Base-by-base conservation (phyloP, 1,140 invertebrate genomes). In the Halesus radiatus region DNA sequence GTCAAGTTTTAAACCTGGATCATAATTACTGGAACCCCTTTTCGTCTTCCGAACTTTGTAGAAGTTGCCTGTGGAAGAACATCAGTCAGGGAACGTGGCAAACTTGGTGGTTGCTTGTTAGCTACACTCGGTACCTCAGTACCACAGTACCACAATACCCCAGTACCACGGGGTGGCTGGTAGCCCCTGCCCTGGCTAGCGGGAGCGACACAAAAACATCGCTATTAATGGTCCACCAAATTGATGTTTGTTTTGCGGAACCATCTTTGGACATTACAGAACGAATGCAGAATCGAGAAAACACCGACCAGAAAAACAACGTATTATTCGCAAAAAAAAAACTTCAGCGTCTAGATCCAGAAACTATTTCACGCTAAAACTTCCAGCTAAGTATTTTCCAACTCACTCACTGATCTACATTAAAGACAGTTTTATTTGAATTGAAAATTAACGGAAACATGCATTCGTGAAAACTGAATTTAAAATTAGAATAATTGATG, bases 1-100 rank as follows among this genome's bases (percentile, higher is more conserved):
- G 81, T 83, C 81, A 83, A 80, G 81, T 76, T 83, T 83, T 83
- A 83, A 83, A 83, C 81, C 81, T 80, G 81, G 81, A 83, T 83
- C 81, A 83, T 83, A 83, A 83, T 83, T 83, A 83, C 76, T 64
- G 75, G 79, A 66, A 75, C 75, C 76, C 66, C 78, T 70, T 45
- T 79, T 81, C 77, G 78, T 80, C 66, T 77, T 76, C 32, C 64
- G 58, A 79, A 58, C 66, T 60, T 73, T 72, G 37, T 53, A 70
- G 72, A 83, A 83, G 66, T 80, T 80, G 77, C 78, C 72, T 53
- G 45, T 58, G 75, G 32, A 37, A 56, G 37, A 80, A 60, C 81
- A 80, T 83, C 81, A 80, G 68, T 83, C 79, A 83, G 78, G 15
- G 29, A 56, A 56, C 54, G 20, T 18, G 72, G 22, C 73, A 66